Base-by-base conservation (phyloP, 1,140 invertebrate species). In the Tyrophagus putrescentiae region DNA sequence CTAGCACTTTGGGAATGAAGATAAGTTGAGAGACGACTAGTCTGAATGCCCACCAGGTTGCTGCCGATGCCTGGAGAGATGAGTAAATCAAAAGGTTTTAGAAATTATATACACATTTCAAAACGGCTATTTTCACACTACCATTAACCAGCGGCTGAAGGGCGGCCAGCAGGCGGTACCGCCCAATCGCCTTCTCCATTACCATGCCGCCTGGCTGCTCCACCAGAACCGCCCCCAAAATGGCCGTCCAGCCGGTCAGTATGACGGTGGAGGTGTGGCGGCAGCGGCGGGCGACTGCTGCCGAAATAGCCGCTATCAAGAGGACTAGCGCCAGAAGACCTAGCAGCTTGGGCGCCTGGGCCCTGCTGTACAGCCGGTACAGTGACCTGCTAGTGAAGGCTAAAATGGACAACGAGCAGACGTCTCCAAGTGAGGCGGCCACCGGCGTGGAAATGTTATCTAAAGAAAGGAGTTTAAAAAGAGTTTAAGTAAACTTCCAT, bases 371-470 rank as follows among this genome's bases (percentile, higher is more conserved):
- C 27, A 34, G 1, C 3, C 21, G 13, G 18, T n/a, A 57, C n/a
- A 64, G 33, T 11, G 36, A n/a, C 4, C 60, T 16, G 18, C 18
- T 44, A 33, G 64, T 53, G 9, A 44, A 41, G 4, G 61, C 60
- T 3, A 63, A 18, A 11, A 63, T 23, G n/a, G 28, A 80, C 59
- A 95, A 76, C 3, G 91, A 93, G 33, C 83, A 90, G 39, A 95
- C 76, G 75, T 96, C 92, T 18, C 92, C 92, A 28, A 96, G 76
- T 69, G 88, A 93, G 7, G 93, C 91, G 34, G 92, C 92, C 64
- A 97, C 92, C 11, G 93, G 93, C 36, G 92, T 96, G 7, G 92
- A 90, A 48, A 98, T 82, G 72, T 97, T 97, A 70, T 98, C 93
- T 48, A 48, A 25, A 18, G 31, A 48, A 48, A 48, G 21, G 31